Base-by-base conservation (phyloP, 1,140 invertebrate species). In the Matsumurasca onukii region DNA sequence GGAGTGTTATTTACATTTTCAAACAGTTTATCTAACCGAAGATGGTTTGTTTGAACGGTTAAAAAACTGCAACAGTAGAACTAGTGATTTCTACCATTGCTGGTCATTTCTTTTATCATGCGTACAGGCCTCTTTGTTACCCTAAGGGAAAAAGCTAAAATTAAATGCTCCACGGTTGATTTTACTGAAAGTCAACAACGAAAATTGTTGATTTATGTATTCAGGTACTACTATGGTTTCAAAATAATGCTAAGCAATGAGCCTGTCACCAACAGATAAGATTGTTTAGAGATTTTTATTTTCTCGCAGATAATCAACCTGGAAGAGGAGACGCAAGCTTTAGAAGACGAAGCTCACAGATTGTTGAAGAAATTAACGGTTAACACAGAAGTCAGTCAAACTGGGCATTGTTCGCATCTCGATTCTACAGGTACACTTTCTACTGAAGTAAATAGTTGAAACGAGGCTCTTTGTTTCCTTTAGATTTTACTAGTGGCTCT, bases 291-390 rank as follows among this genome's bases (percentile, higher is more conserved):
- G 34, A 39, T 17, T 17, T 39, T 39, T 39, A 9, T 9, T 39
- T 39, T 39, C 5, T 27, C 30, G 5, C 25, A 59, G 55, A 12
- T 59, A 27, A 27, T 59, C 22, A 59, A 29, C 30, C 24, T 59
- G 25, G 55, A 59, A 27, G 55, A 59, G 25, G 55, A 59, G 24
- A 59, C 55, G 2, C 55, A 59, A 27, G 55, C 55, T 27, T 29
- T 59, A 5, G 55, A 59, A 29, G 55, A 59, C 30, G 55, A 59
- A 59, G 55, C 55, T 2, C 55, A 59, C 24, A 3, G 25, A 3
- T n/a, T 59, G 25, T n/a, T 59, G 55, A 59, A 27, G 5, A 59
- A 29, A 29, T 24, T 59, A 3, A 27, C 55, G 15, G n/a, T n/a
- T 9, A 20, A 51, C n/a, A 20, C 3, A 5, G 17, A 51, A 5